Conservation (phyloP, 2,888 invertebrate species). For the Osmoderma eremita region DNA sequence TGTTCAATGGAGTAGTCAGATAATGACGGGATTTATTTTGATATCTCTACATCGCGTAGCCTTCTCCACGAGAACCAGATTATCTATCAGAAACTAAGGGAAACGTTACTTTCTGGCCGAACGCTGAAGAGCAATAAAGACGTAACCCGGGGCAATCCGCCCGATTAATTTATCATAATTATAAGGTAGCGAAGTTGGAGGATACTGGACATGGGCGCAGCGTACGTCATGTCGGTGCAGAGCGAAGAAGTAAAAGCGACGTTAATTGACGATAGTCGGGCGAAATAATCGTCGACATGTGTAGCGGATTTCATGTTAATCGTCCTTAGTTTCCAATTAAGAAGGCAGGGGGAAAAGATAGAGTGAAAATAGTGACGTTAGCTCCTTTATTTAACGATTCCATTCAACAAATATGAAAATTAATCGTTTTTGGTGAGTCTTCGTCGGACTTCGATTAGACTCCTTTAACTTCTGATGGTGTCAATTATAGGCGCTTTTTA, state of each 20-base stretch:
- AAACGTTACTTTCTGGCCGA: neutral
- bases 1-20: no score
- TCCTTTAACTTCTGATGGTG: no score
- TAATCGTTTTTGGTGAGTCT: no score
- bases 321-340: neutral
- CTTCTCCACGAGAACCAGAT: no score
- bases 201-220: neutral
- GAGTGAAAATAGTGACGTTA: neutral
- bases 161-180: constrained; percentile 30
- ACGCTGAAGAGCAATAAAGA: constrained; percentile 8
- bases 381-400: neutral
- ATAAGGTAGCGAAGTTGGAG: constrained; percentile 12
- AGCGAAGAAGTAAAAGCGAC: neutral
- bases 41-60: no score
- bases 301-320: neutral
- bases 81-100: no score
- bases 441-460: no score
- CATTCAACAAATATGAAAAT: no score
- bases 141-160: constrained; percentile 6
- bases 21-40: no score
- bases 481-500: neutral
- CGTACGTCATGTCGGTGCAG: constrained; percentile 1
- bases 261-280: constrained; percentile 10
- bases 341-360: neutral
- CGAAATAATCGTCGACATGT: constrained; percentile 5